phyloP scores from a whole-genome alignment of 2,888 invertebrate genomes.

The Drosophila basisetae region DNA sequence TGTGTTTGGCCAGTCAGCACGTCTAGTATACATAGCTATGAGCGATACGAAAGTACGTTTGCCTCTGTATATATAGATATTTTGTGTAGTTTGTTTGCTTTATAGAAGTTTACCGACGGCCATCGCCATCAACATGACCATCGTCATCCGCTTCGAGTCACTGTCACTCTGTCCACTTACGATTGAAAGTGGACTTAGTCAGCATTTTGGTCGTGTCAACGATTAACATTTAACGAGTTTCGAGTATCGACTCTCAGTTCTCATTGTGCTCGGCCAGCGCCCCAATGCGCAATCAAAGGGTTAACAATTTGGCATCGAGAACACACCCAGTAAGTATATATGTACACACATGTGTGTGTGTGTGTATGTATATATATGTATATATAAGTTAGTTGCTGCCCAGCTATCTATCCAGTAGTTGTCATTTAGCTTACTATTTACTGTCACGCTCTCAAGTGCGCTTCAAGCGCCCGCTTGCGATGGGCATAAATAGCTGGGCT shows the following conservation, averaged over 20 bases:
- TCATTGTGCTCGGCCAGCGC: constrained; percentile 43
- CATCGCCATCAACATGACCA: constrained; percentile 14
- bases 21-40: constrained; percentile 20
- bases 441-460: constrained; percentile 78
- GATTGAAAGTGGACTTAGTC: constrained; percentile 62
- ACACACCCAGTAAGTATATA: constrained; percentile 67
- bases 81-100: constrained; percentile 42
- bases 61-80: constrained; percentile 5
- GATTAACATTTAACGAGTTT: constrained; percentile 78
- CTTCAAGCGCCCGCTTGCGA: constrained; percentile 51
- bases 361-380: constrained; percentile 24
- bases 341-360: not conserved
- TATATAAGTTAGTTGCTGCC: constrained; percentile 38
- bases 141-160: constrained; percentile 34
- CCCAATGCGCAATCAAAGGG: constrained; percentile 60
- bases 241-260: constrained; percentile 38
- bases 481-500: constrained; percentile 50
- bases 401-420: constrained; percentile 72
- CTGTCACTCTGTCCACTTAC: constrained; percentile 33
- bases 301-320: constrained; percentile 76
- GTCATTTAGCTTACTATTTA: constrained; percentile 80
- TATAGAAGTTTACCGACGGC: constrained; percentile 46
- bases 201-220: constrained; percentile 76
- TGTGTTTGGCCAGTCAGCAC: constrained; percentile 19
- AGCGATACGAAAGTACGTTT: constrained; percentile 20